Percentiles rank a stretch among this genome's conserved stretches.
Conservation (phyloP, 1,140 invertebrate genomes). For the Paraescarpia echinospica region DNA sequence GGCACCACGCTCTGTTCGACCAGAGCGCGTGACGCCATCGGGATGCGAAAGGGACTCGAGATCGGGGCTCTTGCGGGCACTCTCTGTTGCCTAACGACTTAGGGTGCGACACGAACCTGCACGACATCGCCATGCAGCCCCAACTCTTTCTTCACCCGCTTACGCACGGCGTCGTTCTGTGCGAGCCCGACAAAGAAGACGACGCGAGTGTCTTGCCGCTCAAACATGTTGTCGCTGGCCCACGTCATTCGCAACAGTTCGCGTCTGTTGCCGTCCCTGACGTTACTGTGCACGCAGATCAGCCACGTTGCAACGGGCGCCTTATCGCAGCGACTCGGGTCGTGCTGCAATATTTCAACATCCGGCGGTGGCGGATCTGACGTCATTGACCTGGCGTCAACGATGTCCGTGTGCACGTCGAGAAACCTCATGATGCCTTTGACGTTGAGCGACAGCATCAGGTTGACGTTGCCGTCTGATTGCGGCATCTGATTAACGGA, state of each 20-base stretch:
- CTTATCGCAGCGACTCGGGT: not conserved
- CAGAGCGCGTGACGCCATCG: too few relatives aligned
- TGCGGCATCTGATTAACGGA: not conserved
- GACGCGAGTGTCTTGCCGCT: not conserved
- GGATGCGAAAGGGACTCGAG: too few relatives aligned
- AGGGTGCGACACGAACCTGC: not conserved
- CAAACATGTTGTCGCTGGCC: not conserved
- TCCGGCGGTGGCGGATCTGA: not conserved
- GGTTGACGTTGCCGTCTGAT: not conserved
- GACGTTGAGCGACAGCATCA: not conserved
- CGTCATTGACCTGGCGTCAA: not conserved
- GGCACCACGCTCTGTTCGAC: too few relatives aligned
- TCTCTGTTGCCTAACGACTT: too few relatives aligned
- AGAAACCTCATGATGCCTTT: not conserved
- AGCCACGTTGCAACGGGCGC: not conserved
- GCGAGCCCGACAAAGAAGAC: not conserved
- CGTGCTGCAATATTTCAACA: not conserved
- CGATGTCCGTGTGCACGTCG: not conserved
- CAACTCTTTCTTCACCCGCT: not conserved
- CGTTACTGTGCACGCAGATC: not conserved
- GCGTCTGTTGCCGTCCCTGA: not conserved
- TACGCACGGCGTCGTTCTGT: not conserved
- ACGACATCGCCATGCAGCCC: not conserved
- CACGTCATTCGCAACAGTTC: not conserved
- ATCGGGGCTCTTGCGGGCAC: too few relatives aligned